Evolutionary conservation across 2,888 invertebrate genomes (phyloP), one percentile per base, ranked within the genome.

Genomic region (Sepioteuthis lessoniana): DNA sequence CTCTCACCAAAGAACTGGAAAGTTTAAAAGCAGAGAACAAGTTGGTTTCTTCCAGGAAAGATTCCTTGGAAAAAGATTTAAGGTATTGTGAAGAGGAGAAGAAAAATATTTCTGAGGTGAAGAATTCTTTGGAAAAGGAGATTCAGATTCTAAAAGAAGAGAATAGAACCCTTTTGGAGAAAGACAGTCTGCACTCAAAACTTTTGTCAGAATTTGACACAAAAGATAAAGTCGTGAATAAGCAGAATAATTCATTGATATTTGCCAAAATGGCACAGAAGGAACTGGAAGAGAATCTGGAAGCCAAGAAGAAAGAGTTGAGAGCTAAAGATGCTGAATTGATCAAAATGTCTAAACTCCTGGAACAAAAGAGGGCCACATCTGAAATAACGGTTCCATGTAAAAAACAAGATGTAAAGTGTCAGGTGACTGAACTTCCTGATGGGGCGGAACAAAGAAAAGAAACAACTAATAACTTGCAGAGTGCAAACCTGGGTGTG

Each of bases 231-330:
- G 76, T n/a, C n/a, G n/a, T 10, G 31, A 76, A n/a, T 13, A 31
- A 76, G 19, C 13, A n/a, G 76, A 76, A n/a, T 8, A 76, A 76
- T 13, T 76, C 76, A 0, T 76, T 76, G 76, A n/a, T n/a, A n/a
- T n/a, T 76, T 8, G 76, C n/a, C 5, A 55, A 91, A 90, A 55
- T 55, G 37, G 38, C 90, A 37, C 50, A 50, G 47, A 38, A 1
- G 46, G 37, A 90, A 37, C 42, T 38, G 25, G 37, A 46, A 91
- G 93, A 46, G 47, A 93, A 42, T 37, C 90, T 55, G 7, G 50
- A 42, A n/a, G n/a, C 47, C 31, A 94, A 76, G 37, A 90, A 93
- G 47, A 46, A 93, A 60, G 47, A 60, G 37, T 76, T 90, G 31
- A 93, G 91, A 92, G 37, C 92, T 13, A 60, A 38, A 31, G 47